Percentiles rank a stretch among this genome's conserved stretches.
Evolutionary conservation across 2,113 vertebrate species (phyloP).

Genomic region (Tetrax tetrax): DNA sequence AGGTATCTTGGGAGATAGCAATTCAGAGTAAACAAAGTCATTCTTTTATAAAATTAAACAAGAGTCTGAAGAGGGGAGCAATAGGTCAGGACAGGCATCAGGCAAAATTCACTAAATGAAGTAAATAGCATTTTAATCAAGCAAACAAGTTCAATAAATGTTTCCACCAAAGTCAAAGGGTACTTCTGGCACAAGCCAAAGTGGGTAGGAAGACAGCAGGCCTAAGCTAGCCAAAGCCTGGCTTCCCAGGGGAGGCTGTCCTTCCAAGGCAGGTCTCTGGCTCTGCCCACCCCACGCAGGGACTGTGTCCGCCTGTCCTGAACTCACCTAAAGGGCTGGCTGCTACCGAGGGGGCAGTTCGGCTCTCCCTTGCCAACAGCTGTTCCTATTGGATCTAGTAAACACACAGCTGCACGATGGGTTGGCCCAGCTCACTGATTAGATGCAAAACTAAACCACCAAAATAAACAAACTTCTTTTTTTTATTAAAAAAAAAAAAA

Average conservation of each 20-base stretch:
- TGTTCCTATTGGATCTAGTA: background rate
- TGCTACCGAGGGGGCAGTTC: background rate
- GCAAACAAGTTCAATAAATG: background rate
- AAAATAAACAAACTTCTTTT: background rate
- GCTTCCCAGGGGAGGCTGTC: background rate
- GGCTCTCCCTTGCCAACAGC: background rate
- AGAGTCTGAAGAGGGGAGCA: background rate
- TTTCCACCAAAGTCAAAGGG: background rate
- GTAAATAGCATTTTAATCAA: background rate
- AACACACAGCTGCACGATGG: slow-evolving; percentile 18
- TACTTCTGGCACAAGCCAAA: background rate
- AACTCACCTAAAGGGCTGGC: background rate
- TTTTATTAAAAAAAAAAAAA: background rate
- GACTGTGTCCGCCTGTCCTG: background rate
- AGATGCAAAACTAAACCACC: slow-evolving; percentile 7
- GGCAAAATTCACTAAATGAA: background rate
- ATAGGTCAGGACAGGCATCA: background rate
- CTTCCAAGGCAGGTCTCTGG: background rate
- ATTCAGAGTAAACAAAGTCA: background rate
- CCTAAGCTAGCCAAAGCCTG: background rate
- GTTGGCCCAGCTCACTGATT: background rate
- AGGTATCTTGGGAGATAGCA: background rate
- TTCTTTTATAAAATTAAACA: background rate
- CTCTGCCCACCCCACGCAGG: background rate
- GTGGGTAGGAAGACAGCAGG: fast-evolving